Base-by-base conservation (phyloP, 1,140 invertebrate species). In the Plutomurus gul region DNA sequence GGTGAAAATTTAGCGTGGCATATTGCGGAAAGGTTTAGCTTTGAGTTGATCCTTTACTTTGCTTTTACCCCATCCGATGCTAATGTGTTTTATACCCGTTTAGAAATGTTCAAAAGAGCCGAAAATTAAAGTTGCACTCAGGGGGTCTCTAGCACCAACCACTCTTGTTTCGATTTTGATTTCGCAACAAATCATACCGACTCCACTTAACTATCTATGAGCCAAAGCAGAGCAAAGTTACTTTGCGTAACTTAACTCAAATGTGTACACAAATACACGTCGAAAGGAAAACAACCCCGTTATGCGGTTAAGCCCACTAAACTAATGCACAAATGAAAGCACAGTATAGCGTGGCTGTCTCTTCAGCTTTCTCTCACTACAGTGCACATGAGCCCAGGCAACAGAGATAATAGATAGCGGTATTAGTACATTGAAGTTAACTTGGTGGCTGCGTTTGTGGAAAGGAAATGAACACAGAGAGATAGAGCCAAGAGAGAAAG, bases 121-220 rank as follows among this genome's bases (percentile, higher is more conserved):
- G 56, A 65, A 65, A 65, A 65, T 65, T 65, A 65, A 65, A 65
- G 56, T 65, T 65, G 56, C 56, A 65, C 56, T 65, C 56, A 33
- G 56, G 56, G 56, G 56, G 56, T 65, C 56, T n/a, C n/a, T 65
- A 65, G 56, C 56, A 36, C 56, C 56, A 65, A 27, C 56, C 56
- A 65, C 56, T 65, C 56, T 65, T 65, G 56, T 33, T 65, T 65
- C 56, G 56, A 65, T 65, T 65, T 65, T 65, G 56, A 65, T 65
- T 65, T 65, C 56, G 56, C 56, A 65, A 65, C 56, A 65, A 65
- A 65, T 65, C 56, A 65, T 65, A 65, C 56, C 56, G 25, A 51
- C 47, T 51, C 47, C 47, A 25, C 47, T 51, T 22, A 22, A 51
- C 47, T 51, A 51, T 51, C 47, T 51, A 11, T 22, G n/a, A 47